Percentiles rank a stretch among this genome's conserved stretches.
Evolutionary conservation across 1,140 invertebrate species (phyloP).

Genomic region (Scaptomyza graminum): DNA sequence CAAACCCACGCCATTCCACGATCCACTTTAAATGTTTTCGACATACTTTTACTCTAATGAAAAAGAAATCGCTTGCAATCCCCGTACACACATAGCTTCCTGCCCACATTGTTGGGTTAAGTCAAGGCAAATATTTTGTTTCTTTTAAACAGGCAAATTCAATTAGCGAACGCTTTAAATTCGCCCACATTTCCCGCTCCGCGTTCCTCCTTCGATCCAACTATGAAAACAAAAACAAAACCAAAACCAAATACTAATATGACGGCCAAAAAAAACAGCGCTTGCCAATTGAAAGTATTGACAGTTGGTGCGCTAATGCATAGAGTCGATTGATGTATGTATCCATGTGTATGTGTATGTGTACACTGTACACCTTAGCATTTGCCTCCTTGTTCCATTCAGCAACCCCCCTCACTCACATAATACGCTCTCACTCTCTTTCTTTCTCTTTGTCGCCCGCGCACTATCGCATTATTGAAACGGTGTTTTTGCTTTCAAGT

Average conservation of each 20-base stretch:
- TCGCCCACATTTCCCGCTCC: slow-evolving; percentile 28
- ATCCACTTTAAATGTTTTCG: slow-evolving; percentile 23
- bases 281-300: slow-evolving; percentile 55
- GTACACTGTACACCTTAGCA: not conserved
- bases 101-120: slow-evolving; percentile 45
- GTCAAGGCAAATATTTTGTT: slow-evolving; percentile 24
- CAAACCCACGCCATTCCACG: not conserved
- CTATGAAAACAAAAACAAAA: slow-evolving; percentile 43
- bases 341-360: not conserved
- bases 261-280: slow-evolving; percentile 45
- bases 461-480: slow-evolving; percentile 44
- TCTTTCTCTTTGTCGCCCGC: slow-evolving; percentile 12
- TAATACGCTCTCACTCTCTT: not conserved
- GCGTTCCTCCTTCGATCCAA: not conserved
- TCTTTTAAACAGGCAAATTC: slow-evolving; percentile 56
- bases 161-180: slow-evolving; percentile 56
- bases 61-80: slow-evolving; percentile 4
- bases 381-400: slow-evolving; percentile 13
- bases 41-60: slow-evolving; percentile 9
- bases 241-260: slow-evolving; percentile 20
- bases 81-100: slow-evolving; percentile 36
- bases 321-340: not conserved
- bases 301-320: slow-evolving; percentile 66
- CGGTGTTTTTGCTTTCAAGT: slow-evolving; percentile 48
- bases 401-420: not conserved